Conservation (phyloP, 2,888 invertebrate species). For the Drosophila formosana region DNA sequence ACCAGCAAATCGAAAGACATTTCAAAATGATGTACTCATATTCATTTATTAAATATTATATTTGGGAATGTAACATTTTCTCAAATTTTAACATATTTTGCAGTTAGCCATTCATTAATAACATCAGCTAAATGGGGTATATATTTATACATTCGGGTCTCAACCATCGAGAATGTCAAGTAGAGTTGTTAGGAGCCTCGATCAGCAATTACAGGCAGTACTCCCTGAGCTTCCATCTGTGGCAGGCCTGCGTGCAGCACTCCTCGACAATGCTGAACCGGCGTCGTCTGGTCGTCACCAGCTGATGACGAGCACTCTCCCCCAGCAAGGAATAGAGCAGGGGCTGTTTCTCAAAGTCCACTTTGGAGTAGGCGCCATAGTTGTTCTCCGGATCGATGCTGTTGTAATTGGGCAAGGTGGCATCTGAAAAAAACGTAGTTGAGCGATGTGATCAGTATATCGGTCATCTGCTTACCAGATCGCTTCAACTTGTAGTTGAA, state of each 20-base stretch:
- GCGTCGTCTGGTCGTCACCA: conserved; percentile 69
- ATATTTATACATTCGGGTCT: too few species aligned
- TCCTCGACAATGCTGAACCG: conserved; percentile 72
- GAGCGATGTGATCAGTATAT: not conserved
- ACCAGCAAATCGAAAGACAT: too few species aligned
- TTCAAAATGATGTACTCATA: not conserved
- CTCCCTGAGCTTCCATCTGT: conserved; percentile 51
- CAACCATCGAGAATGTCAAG: not conserved
- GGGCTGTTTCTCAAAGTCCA: conserved; percentile 34
- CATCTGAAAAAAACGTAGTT: conserved; percentile 23
- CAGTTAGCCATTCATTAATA: not conserved
- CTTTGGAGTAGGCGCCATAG: conserved; percentile 21
- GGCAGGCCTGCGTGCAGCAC: conserved; percentile 74
- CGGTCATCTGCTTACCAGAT: conserved; percentile 32
- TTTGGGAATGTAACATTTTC: not conserved
- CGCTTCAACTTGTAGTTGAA: conserved; percentile 66
- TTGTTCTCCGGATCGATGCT: conserved; percentile 28
- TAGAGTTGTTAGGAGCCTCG: not conserved
- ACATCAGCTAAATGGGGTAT: not conserved
- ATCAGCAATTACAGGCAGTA: conserved; percentile 58
- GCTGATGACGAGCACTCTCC: conserved; percentile 38
- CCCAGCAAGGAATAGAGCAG: conserved; percentile 58
- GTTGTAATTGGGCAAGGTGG: too few species aligned
- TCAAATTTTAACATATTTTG: not conserved
- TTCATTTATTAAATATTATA: not conserved